These are phyloP conservation scores for Miniopterus natalensis DNA, from an alignment of 2,113 vertebrate genomes.

Conservation along the genomic window DNA sequence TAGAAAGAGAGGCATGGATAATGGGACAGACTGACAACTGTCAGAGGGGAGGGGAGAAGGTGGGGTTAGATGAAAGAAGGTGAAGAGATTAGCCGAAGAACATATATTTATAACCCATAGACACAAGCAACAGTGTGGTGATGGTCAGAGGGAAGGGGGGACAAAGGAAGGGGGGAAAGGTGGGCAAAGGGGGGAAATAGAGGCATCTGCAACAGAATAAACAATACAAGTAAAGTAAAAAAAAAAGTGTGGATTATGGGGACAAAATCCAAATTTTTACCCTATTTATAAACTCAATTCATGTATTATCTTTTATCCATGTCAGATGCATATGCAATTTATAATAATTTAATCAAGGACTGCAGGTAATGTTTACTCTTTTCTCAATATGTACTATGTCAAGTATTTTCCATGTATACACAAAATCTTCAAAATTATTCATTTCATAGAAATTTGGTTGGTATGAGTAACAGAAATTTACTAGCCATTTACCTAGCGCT, in stretches of 20 bases:
- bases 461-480: neutral
- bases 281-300: neutral
- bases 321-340: neutral
- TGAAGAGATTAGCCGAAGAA: no score
- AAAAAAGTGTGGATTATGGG: neutral
- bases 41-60: no score
- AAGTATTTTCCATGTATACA: neutral
- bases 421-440: neutral
- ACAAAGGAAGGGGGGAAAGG: no score
- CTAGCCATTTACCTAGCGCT: neutral
- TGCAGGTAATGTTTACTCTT: neutral
- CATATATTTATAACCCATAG: no score
- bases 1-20: no score
- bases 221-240: no score
- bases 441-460: neutral
- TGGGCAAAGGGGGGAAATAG: no score
- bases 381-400: neutral
- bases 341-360: neutral
- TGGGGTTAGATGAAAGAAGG: no score
- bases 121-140: no score
- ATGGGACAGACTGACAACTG: no score
- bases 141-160: no score
- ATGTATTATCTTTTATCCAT: neutral
- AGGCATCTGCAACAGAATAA: no score
- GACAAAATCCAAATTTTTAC: neutral